Evolutionary conservation across 1,140 invertebrate species (phyloP).

Genomic region (Drosophila suzukii): DNA sequence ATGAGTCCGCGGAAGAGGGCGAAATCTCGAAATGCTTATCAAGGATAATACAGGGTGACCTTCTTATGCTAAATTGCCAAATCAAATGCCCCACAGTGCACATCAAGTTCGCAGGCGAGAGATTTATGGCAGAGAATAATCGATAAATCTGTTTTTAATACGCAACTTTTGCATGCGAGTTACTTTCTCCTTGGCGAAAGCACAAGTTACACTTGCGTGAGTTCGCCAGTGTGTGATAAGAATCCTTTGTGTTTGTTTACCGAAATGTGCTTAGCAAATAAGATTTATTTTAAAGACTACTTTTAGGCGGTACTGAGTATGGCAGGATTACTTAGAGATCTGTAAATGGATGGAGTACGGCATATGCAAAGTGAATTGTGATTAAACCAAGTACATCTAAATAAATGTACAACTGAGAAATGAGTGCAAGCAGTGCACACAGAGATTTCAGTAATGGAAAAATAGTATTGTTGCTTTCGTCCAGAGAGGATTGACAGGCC

Average conservation of each 20-base stretch:
- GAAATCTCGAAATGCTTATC: conserved; percentile 34
- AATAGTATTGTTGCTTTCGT: conserved; percentile 25
- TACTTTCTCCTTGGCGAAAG: conserved; percentile 7
- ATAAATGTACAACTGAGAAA: conserved; percentile 7
- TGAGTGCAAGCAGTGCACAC: conserved; percentile 3
- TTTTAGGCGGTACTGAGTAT: conserved; percentile 9
- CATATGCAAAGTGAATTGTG: conserved; percentile 84
- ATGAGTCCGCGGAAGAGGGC: conserved; percentile 9
- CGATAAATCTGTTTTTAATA: conserved; percentile 38
- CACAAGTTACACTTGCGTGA: conserved; percentile 14
- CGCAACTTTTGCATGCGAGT: conserved; percentile 18
- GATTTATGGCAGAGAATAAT: conserved; percentile 25
- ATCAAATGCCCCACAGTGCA: conserved; percentile 33
- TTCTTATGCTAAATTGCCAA: conserved; percentile 62
- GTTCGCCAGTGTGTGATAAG: conserved; percentile 23
- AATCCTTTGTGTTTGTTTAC: conserved; percentile 40
- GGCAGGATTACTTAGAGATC: conserved; percentile 29
- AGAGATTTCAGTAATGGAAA: background rate
- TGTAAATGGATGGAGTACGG: conserved; percentile 69
- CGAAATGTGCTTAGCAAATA: conserved; percentile 49
- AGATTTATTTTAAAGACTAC: conserved; percentile 50
- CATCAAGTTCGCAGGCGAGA: conserved; percentile 8
- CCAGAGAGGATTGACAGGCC: conserved; percentile 16
- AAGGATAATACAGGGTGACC: conserved; percentile 75
- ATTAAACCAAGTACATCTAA: conserved; percentile 61